phyloP scores from a whole-genome alignment of 1,140 invertebrate genomes.

The Sipha flava region DNA sequence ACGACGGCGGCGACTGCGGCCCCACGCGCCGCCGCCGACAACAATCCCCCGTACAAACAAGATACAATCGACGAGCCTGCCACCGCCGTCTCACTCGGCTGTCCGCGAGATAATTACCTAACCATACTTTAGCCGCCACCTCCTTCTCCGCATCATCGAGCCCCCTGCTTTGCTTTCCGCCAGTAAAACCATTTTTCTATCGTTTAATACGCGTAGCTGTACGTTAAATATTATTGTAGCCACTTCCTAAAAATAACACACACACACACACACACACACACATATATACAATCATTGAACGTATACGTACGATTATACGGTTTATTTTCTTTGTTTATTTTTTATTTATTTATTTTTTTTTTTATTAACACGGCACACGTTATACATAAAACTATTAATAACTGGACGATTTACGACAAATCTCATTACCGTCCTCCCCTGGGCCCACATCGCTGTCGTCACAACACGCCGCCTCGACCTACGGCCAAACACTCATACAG shows the following conservation, averaged over 20 bases:
- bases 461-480: too few relatives aligned
- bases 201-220: too few relatives aligned
- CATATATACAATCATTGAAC: too few relatives aligned
- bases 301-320: too few relatives aligned
- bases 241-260: too few relatives aligned
- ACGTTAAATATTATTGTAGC: too few relatives aligned
- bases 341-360: too few relatives aligned
- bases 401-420: not conserved
- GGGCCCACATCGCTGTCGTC: too few relatives aligned
- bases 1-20: not conserved
- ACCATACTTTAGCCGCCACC: not conserved
- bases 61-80: not conserved
- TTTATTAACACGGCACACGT: not conserved
- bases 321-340: too few relatives aligned
- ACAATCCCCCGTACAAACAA: conserved; percentile 20
- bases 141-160: not conserved
- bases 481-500: too few relatives aligned
- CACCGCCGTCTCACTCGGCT: not conserved
- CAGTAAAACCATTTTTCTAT: not conserved
- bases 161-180: not conserved
- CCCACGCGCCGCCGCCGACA: not conserved
- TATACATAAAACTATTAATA: not conserved
- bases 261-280: too few relatives aligned
- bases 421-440: not conserved
- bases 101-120: conserved; percentile 27